Evolutionary conservation across 2,113 vertebrate species (phyloP).

Genomic region (Heterotis niloticus): DNA sequence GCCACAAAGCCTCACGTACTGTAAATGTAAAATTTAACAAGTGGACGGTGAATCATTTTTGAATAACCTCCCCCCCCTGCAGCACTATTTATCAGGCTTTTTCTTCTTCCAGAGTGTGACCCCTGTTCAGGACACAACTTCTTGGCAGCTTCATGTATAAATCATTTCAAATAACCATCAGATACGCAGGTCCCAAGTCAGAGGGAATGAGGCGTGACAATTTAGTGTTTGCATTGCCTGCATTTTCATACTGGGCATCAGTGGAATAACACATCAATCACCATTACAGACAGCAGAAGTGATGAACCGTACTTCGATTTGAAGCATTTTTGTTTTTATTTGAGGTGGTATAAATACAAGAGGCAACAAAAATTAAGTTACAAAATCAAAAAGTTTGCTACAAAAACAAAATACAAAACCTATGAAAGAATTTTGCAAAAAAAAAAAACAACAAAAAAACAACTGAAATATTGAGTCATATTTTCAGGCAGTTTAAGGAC

Average conservation of each 20-base stretch:
- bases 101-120: neutral
- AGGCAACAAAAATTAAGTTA: slow-evolving; percentile 23
- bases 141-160: neutral
- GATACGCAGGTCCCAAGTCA: neutral
- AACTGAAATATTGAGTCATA: neutral
- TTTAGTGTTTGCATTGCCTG: neutral
- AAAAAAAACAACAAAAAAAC: slow-evolving; percentile 6
- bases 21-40: too few species aligned
- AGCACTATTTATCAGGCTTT: neutral
- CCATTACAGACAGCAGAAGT: neutral
- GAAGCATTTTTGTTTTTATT: slow-evolving; percentile 35
- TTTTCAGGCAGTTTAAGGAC: neutral
- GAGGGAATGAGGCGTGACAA: neutral
- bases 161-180: slow-evolving; percentile 11
- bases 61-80: too few species aligned
- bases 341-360: slow-evolving; percentile 31
- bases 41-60: too few species aligned
- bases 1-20: too few species aligned
- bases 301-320: neutral
- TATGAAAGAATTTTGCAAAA: slow-evolving; percentile 2
- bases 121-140: neutral
- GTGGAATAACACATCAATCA: neutral
- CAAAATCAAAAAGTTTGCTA: slow-evolving; percentile 17
- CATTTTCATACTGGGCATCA: neutral
- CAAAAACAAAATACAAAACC: slow-evolving; percentile 20